Percentiles rank a stretch among this genome's conserved stretches.
These are phyloP conservation scores for Drosophila suzukii DNA, from an alignment of 1,140 invertebrate species.

Conservation along the genomic window DNA sequence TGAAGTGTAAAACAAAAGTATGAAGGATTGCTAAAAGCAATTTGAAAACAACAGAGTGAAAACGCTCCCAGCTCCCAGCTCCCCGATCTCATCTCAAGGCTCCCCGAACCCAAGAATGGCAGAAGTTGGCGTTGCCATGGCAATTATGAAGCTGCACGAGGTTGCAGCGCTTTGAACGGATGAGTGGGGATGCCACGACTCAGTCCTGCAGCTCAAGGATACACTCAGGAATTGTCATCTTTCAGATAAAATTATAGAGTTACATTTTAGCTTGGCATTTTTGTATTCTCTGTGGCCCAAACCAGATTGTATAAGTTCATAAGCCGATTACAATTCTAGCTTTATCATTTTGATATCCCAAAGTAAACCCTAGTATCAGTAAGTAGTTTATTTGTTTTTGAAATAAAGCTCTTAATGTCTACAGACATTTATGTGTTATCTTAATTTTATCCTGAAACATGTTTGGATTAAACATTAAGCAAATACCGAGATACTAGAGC, in stretches of 20 bases:
- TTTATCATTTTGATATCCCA: too few relatives aligned
- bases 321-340: too few relatives aligned
- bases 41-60: conserved; percentile 73
- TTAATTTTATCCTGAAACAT: too few relatives aligned
- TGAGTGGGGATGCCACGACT: conserved; percentile 34
- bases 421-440: too few relatives aligned
- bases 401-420: too few relatives aligned
- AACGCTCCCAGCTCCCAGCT: conserved; percentile 42
- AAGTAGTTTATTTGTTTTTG: too few relatives aligned
- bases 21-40: conserved; percentile 74
- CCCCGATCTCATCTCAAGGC: conserved; percentile 18
- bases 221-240: conserved; percentile 2
- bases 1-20: conserved; percentile 44
- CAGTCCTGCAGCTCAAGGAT: conserved; percentile 34
- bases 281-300: too few relatives aligned
- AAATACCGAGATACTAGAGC: too few relatives aligned
- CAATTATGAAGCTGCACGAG: conserved; percentile 64
- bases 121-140: conserved; percentile 54
- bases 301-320: too few relatives aligned
- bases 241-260: too few relatives aligned
- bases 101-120: conserved; percentile 14
- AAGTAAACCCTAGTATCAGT: too few relatives aligned
- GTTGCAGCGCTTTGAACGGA: conserved; percentile 44
- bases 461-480: too few relatives aligned
- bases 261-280: neutral